Conservation (phyloP, 1,140 invertebrate species). For the Lanistes nyassanus region DNA sequence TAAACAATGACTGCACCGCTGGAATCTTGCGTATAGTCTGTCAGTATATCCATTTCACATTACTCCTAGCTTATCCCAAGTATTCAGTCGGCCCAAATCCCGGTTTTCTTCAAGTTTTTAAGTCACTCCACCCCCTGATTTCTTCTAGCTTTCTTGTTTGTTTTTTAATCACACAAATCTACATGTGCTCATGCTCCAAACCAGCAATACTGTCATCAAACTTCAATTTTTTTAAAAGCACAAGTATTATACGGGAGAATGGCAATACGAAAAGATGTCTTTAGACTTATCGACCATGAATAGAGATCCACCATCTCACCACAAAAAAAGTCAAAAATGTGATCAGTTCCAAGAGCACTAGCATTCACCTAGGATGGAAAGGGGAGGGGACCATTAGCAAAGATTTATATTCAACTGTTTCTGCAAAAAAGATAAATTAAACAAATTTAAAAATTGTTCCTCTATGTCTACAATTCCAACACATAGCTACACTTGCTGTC, state of each 20-base stretch:
- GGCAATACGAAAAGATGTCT: neutral
- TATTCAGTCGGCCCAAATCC: too few relatives aligned
- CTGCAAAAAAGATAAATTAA: slow-evolving; percentile 4
- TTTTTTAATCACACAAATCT: neutral
- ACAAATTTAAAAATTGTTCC: neutral
- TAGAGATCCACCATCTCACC: too few relatives aligned
- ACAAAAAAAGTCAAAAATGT: neutral
- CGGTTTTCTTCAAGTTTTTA: too few relatives aligned
- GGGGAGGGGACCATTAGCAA: neutral
- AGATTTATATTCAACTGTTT: neutral
- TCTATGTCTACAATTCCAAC: neutral
- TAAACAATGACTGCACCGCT: too few relatives aligned
- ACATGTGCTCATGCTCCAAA: neutral
- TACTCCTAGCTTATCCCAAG: too few relatives aligned
- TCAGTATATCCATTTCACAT: too few relatives aligned
- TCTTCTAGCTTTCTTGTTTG: too few relatives aligned
- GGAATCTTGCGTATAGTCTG: too few relatives aligned
- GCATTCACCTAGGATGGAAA: neutral
- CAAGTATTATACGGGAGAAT: neutral
- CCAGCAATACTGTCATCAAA: neutral
- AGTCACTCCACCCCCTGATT: neutral
- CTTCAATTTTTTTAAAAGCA: neutral
- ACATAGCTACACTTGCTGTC: neutral
- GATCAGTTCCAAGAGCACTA: neutral
- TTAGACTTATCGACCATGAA: too few relatives aligned